These are phyloP conservation scores for Caradrina clavipalpis DNA, from an alignment of 2,888 invertebrate species.

Conservation along the genomic window DNA sequence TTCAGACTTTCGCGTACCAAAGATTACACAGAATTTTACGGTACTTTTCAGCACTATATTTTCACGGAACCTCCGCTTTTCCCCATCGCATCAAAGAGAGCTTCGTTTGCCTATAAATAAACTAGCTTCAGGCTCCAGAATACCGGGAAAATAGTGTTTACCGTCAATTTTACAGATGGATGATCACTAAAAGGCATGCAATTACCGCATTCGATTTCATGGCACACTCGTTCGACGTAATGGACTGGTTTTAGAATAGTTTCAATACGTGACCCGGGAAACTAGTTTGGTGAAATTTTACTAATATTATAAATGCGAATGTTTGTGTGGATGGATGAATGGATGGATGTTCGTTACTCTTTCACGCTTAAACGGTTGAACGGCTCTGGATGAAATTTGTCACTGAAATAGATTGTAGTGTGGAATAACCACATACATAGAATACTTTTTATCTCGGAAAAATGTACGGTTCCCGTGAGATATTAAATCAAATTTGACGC, in stretches of 20 bases:
- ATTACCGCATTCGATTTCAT: constrained; percentile 24
- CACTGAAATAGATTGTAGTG: too few species aligned
- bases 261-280: neutral
- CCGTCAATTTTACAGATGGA: constrained; percentile 25
- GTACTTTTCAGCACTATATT: constrained; percentile 10
- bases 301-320: too few species aligned
- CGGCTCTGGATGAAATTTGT: too few species aligned
- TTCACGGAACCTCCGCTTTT: neutral
- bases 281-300: too few species aligned
- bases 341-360: too few species aligned
- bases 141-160: constrained; percentile 36
- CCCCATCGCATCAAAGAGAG: neutral
- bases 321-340: too few species aligned
- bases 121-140: neutral
- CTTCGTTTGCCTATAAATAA: constrained; percentile 31
- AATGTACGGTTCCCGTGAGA: too few species aligned
- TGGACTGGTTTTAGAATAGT: constrained; percentile 16
- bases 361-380: too few species aligned
- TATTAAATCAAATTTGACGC: too few species aligned
- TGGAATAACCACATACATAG: too few species aligned
- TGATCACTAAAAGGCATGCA: constrained; percentile 31
- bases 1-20: neutral
- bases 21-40: neutral
- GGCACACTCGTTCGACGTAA: constrained; percentile 8
- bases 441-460: too few species aligned